These are phyloP conservation scores for Volucella inanis DNA, from an alignment of 2,888 invertebrate genomes.

Conservation along the genomic window DNA sequence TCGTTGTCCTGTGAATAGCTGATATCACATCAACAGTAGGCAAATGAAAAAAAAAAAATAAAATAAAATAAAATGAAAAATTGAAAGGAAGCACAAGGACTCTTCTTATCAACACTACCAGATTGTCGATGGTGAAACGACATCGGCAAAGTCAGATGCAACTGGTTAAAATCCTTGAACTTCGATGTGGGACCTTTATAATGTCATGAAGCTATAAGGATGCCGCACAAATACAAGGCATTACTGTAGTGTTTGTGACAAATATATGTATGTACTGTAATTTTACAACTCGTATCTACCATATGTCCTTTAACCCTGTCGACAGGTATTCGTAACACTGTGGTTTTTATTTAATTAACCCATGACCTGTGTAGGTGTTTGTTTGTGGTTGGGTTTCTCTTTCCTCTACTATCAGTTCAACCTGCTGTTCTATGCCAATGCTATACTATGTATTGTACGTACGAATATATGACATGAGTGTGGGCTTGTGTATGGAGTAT, in stretches of 20 bases:
- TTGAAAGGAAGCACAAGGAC: not conserved
- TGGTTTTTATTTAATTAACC: conserved; percentile 65
- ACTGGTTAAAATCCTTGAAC: conserved; percentile 69
- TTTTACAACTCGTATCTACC: not conserved
- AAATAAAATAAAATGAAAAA: not conserved
- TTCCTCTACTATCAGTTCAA: conserved; percentile 2
- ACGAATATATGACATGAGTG: no score
- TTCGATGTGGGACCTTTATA: conserved; percentile 48
- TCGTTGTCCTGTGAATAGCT: no score
- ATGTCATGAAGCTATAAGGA: conserved; percentile 40
- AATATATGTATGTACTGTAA: not conserved
- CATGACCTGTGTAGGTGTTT: conserved; percentile 49
- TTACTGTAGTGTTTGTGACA: not conserved
- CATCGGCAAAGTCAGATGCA: conserved; percentile 22
- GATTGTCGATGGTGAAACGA: no score
- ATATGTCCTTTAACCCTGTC: conserved; percentile 15
- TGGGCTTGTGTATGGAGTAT: conserved; percentile 3
- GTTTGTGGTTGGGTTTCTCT: conserved; percentile 31
- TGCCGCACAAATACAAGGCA: no score
- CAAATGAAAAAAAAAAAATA: not conserved
- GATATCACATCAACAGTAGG: not conserved
- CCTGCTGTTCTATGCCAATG: no score
- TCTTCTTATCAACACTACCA: conserved; percentile 32
- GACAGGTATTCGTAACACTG: conserved; percentile 49
- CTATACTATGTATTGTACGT: no score